Base-by-base conservation (phyloP, 2,888 invertebrate genomes). In the Leptinotarsa peninsularis region DNA sequence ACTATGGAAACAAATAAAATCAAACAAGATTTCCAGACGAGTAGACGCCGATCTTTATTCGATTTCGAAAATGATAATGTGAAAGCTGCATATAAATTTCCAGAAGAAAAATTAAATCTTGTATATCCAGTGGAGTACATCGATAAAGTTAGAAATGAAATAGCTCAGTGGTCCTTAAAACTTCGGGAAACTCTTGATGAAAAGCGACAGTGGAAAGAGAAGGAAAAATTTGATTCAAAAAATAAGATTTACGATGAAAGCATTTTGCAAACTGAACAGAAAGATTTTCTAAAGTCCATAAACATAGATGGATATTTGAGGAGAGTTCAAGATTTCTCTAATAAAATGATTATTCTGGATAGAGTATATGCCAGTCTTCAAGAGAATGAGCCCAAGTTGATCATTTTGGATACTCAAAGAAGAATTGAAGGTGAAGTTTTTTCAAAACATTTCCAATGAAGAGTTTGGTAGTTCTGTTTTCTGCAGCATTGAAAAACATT, bases 101-200 rank as follows among this genome's bases (percentile, higher is more conserved):
- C 78, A 13, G 56, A 72, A 33, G 58, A 69, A 17, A 67, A 70
- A n/a, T 15, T 49, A 27, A 33, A n/a, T 13, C 23, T 73, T 18
- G 49, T 43, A 21, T 74, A 74, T 63, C 73, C 78, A 10, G 21
- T 63, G 13, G 68, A 76, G 18, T 78, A 78, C 60, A 70, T 71
- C 17, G 67, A 76, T 27, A 78, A 78, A 54, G 72, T 76, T 7
- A 73, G 58, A 60, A 63, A n/a, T 13, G 78, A 78, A 72, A 73
- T 72, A 58, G 71, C 72, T 60, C 66, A 76, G 33, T 79, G 76
- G 77, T 71, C 74, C 21, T 71, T 71, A 43, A 66, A 72, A 18
- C 18, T 72, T 27, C 60, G 27, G 33, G 56, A 73, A 63, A 60
- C 71, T 21, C 68, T 74, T 14, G 69, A 71, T 50, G 72, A 77